Base-by-base conservation (phyloP, 2,888 invertebrate genomes). In the Archaeoteleia sp. region DNA sequence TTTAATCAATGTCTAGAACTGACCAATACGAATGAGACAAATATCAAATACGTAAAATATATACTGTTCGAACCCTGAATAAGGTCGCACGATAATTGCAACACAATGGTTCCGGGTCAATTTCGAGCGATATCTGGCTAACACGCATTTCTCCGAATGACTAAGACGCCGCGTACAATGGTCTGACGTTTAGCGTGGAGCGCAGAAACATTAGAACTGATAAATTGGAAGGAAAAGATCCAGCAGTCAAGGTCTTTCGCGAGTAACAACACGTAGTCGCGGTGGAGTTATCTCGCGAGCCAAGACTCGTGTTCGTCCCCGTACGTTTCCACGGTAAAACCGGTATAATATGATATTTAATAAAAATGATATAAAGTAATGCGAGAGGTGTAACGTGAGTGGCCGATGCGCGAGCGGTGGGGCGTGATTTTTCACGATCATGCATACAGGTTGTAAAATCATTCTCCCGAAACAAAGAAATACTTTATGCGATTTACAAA, bases 281-380 rank as follows among this genome's bases (percentile, higher is more conserved):
- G 32, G 23, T 20, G 39, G 37, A 62, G 20, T 48, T 62, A 53
- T 57, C 57, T 35, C 53, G 60, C 39, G 57, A 49, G 35, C 39
- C 45, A 30, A 35, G 55, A 49, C 61, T 55, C 62, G 62, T 51
- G 62, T 67, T 67, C 67, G 62, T 67, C 57, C 67, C 62, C 57
- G 62, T 57, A 49, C 57, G 39, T 62, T 62, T 62, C 34, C 37
- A 55, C 62, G 29, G 51, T 35, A 40, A 61, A 61, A 67, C 67
- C 67, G 67, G 67, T 67, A 66, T 67, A 57, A 67, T 57, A 57
- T 57, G 61, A 57, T 62, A 61, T 67, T 67, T 67, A 57, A 57
- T 67, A 62, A 67, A 67, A 67, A 67, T 51, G 34, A 42, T 57
- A 57, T 67, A 51, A 61, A 67, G 57, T 61, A 62, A 61, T 62